Percentiles rank a stretch among this genome's conserved stretches.
phyloP scores from a whole-genome alignment of 1,140 invertebrate species.

The Eufriesea mexicana region DNA sequence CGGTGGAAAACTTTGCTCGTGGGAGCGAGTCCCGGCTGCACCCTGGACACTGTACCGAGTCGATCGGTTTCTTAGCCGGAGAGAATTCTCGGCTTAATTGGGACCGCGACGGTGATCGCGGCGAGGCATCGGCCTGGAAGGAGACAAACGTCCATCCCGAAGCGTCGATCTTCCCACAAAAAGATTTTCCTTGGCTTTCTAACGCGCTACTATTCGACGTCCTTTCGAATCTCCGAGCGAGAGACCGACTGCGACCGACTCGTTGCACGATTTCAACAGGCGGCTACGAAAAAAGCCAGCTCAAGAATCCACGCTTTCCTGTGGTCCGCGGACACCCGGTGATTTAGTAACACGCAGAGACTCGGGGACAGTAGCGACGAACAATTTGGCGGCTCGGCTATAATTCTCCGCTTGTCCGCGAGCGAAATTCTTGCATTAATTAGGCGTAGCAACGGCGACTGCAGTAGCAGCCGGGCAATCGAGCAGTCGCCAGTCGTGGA shows the following conservation, averaged over 20 bases:
- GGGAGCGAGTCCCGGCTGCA: too few relatives aligned
- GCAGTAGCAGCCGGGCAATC: constrained; percentile 10
- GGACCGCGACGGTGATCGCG: background rate
- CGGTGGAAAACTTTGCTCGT: constrained; percentile 21
- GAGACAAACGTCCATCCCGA: too few relatives aligned
- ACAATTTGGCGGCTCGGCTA: constrained; percentile 18
- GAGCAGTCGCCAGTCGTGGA: constrained; percentile 39
- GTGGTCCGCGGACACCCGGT: background rate
- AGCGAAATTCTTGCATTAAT: constrained; percentile 48
- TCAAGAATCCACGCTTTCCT: constrained; percentile 5
- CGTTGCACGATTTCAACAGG: background rate
- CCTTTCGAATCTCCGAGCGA: background rate
- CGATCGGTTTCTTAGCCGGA: background rate
- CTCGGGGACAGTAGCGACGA: constrained; percentile 8
- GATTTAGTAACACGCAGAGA: constrained; percentile 34
- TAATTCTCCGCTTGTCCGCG: constrained; percentile 34
- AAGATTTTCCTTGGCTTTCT: too few relatives aligned
- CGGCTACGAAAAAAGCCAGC: background rate
- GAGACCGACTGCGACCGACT: background rate
- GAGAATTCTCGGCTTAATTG: background rate
- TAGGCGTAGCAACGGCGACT: constrained; percentile 12
- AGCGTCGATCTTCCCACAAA: too few relatives aligned
- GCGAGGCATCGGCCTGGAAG: too few relatives aligned
- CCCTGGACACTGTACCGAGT: too few relatives aligned
- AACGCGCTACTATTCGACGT: too few relatives aligned